Conservation (phyloP, 2,888 invertebrate species). For the Meteorus cinctellus region DNA sequence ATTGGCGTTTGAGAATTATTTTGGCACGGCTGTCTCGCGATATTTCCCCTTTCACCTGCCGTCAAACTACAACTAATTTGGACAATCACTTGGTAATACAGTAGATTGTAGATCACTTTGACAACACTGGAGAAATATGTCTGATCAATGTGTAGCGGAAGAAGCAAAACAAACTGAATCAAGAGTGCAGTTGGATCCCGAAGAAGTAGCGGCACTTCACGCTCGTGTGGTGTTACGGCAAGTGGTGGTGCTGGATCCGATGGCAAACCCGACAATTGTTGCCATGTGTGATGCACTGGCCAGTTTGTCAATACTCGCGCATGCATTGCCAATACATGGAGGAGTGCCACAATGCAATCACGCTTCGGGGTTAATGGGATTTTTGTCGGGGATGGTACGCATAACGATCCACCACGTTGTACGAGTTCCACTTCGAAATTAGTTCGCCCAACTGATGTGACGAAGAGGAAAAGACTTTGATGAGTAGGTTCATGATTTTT, state of each 20-base stretch:
- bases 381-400: conserved; percentile 72
- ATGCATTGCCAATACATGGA: conserved; percentile 91
- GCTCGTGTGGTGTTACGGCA: conserved; percentile 72
- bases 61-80: conserved; percentile 84
- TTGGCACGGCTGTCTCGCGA: conserved; percentile 35
- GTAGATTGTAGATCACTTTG: conserved; percentile 89
- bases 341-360: conserved; percentile 88
- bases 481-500: conserved; percentile 80
- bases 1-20: conserved; percentile 46
- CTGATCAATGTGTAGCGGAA: conserved; percentile 90
- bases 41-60: conserved; percentile 76
- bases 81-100: conserved; percentile 91
- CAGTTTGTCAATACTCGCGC: conserved; percentile 82
- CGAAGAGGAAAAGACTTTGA: conserved; percentile 89
- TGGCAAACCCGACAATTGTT: conserved; percentile 75
- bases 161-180: conserved; percentile 88
- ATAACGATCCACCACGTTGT: conserved; percentile 89
- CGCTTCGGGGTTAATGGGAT: conserved; percentile 82
- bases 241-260: conserved; percentile 63
- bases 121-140: conserved; percentile 92
- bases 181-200: conserved; percentile 90
- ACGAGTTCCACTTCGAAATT: conserved; percentile 95
- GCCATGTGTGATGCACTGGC: conserved; percentile 78
- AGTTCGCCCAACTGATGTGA: conserved; percentile 90
- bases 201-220: conserved; percentile 88